Percentiles rank a stretch among this genome's conserved stretches.
These are phyloP conservation scores for Lordiphosa stackelbergi DNA, from an alignment of 1,140 invertebrate genomes.

Conservation along the genomic window DNA sequence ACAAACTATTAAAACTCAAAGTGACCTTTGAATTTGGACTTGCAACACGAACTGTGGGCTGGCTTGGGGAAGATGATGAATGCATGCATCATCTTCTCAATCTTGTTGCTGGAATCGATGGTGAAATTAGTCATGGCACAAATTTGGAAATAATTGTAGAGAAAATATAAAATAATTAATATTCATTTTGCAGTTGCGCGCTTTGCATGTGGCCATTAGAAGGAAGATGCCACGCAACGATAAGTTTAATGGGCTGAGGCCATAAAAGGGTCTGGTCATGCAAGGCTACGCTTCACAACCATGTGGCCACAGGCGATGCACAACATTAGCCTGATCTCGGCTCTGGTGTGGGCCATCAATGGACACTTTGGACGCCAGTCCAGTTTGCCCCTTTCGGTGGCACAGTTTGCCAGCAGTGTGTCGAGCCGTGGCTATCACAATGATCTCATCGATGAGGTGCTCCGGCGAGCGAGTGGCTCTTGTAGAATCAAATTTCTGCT, in stretches of 20 bases:
- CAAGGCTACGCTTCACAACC: neutral
- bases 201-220: conserved; percentile 5
- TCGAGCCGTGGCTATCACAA: conserved; percentile 38
- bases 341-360: conserved; percentile 66
- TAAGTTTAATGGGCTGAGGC: neutral
- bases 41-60: conserved; percentile 13
- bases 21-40: conserved; percentile 17
- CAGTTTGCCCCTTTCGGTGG: conserved; percentile 40
- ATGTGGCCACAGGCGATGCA: conserved; percentile 23
- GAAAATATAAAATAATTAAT: conserved; percentile 1
- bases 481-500: conserved; percentile 39
- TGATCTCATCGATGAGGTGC: conserved; percentile 51
- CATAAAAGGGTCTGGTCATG: conserved; percentile 2
- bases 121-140: conserved; percentile 5
- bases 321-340: conserved; percentile 57
- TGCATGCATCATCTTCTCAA: conserved; percentile 9
- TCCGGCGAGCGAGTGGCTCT: conserved; percentile 15
- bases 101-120: conserved; percentile 5
- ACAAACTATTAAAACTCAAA: conserved; percentile 5
- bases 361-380: conserved; percentile 40
- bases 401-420: conserved; percentile 44
- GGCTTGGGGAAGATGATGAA: neutral
- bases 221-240: neutral
- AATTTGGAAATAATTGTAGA: conserved; percentile 2
- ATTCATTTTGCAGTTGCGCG: neutral